Evolutionary conservation across 1,140 invertebrate species (phyloP).

Genomic region (Drosophila fuyamai): DNA sequence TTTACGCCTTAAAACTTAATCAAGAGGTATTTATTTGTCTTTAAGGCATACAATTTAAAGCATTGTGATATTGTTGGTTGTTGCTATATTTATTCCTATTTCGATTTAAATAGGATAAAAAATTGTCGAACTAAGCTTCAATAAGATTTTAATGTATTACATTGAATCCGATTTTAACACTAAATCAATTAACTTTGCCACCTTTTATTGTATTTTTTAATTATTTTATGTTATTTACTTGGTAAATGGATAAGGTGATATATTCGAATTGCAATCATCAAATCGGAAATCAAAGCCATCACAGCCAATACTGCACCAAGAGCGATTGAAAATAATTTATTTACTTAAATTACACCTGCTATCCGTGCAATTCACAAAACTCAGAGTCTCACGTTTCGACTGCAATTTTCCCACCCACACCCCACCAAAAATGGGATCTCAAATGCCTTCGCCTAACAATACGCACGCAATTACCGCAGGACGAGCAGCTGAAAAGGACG

Average conservation of each 20-base stretch:
- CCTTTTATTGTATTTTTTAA: no score
- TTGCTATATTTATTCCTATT: no score
- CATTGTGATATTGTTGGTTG: no score
- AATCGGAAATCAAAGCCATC: background rate
- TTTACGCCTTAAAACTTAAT: no score
- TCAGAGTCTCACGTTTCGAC: slow-evolving; percentile 37
- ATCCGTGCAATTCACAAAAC: slow-evolving; percentile 1
- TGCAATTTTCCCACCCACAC: slow-evolving; percentile 16
- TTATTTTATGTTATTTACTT: no score
- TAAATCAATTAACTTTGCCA: no score
- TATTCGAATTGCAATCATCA: background rate
- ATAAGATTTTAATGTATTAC: no score
- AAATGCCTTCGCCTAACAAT: slow-evolving; percentile 62
- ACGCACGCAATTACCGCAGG: slow-evolving; percentile 79
- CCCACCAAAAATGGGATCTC: slow-evolving; percentile 17
- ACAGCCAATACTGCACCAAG: background rate
- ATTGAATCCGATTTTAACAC: no score
- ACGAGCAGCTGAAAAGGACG: slow-evolving; percentile 33
- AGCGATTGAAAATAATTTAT: slow-evolving; percentile 38
- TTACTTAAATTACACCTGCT: slow-evolving; percentile 38
- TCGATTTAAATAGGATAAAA: no score
- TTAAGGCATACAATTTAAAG: no score
- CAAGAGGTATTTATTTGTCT: no score
- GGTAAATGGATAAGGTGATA: background rate
- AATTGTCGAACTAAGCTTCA: no score